Evolutionary conservation across 1,140 invertebrate genomes (phyloP).

Genomic region (Pseudachorutes palmiensis): DNA sequence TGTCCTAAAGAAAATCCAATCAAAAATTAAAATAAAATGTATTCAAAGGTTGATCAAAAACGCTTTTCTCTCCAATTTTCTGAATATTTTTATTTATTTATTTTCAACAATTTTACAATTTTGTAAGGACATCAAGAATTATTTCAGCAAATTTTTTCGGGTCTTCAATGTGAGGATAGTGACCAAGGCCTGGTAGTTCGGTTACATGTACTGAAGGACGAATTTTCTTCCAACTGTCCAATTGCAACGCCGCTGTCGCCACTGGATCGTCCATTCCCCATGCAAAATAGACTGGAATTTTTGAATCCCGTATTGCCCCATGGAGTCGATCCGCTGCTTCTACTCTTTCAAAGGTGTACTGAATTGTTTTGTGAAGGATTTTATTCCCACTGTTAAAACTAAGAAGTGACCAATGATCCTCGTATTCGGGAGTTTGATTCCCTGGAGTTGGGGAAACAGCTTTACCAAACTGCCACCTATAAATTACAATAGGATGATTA

Average conservation of each 20-base stretch:
- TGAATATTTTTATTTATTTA: no score
- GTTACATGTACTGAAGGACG: slow-evolving; percentile 4
- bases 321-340: slow-evolving; percentile 12
- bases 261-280: slow-evolving; percentile 28
- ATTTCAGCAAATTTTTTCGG: slow-evolving; percentile 16
- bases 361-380: slow-evolving; percentile 23
- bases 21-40: no score
- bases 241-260: neutral
- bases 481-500: slow-evolving; percentile 10
- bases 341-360: slow-evolving; percentile 27
- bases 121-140: no score
- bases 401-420: slow-evolving; percentile 25
- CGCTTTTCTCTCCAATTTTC: no score
- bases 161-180: slow-evolving; percentile 28
- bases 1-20: no score
- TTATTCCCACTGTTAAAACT: slow-evolving; percentile 17
- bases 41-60: no score
- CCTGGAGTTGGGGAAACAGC: slow-evolving; percentile 20
- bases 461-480: slow-evolving; percentile 22
- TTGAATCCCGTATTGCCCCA: slow-evolving; percentile 23
- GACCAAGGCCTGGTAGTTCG: slow-evolving; percentile 24
- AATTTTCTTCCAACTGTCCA: slow-evolving; percentile 13
- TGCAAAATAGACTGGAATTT: slow-evolving; percentile 19
- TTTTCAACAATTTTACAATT: no score
- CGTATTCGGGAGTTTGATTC: slow-evolving; percentile 10